Evolutionary conservation across 1,140 invertebrate species (phyloP), one percentile per base, ranked within the genome.

Genomic region (Aradophagus sp.): DNA sequence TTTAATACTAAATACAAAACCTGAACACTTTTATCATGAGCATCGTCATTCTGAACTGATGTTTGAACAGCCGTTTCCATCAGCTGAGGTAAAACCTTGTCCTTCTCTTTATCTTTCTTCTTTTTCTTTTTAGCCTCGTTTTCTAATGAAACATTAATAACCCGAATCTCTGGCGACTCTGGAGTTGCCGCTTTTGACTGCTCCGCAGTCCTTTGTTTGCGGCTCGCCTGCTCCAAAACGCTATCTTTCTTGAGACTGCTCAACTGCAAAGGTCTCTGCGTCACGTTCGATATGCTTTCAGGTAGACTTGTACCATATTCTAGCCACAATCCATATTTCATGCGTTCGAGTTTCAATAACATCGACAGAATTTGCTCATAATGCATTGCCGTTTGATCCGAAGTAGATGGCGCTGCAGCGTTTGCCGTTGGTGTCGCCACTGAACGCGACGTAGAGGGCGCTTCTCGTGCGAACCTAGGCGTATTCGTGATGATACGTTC

Each of bases 271-370:
- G 77, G 52, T 5, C 61, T 82, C 23, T 79, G 44, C 36, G 78
- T 79, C 6, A 73, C 76, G 13, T 74, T 79, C 13, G 79, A 80
- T 48, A 85, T 75, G 12, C 76, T 73, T 17, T 82, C 75, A 2
- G 84, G 82, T 16, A 85, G 73, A 56, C 77, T 63, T 8, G 59
- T 52, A 0, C 82, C 82, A 42, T 79, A 84, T 59, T 85, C 83
- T 42, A 78, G 36, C 8, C 82, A 61, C 6, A 86, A 41, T 8
- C 76, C 34, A 38, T 77, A 72, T 34, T 82, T 86, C 42, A 78
- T 78, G 5, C 68, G 76, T 32, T 85, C 84, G 8, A 85, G 65
- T 59, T 79, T 83, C 31, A 78, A 72, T 2, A 86, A 48, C 65
- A 81, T 73, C 27, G 83, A 75, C 3, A 82, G 58, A 65, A 84